Conservation (phyloP, 2,797 vertebrate genomes). For the Myotis daubentonii region DNA sequence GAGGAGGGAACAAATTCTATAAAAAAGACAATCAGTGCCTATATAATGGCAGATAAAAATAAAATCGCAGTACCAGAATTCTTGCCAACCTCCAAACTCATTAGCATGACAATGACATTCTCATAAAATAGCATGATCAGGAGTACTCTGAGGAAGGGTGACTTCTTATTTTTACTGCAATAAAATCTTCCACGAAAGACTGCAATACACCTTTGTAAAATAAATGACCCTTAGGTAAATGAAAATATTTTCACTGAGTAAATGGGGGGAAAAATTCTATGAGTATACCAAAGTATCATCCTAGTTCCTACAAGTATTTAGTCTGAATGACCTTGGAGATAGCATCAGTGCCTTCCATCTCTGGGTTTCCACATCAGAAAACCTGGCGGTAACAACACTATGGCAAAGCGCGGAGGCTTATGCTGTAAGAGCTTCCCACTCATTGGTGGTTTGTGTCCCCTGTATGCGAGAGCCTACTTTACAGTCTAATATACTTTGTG, state of each 20-base stretch:
- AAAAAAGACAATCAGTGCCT: not conserved
- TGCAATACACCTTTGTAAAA: not conserved
- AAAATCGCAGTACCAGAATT: not conserved
- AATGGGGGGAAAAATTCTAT: not conserved
- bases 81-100: constrained; percentile 27
- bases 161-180: not conserved
- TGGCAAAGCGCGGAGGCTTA: not conserved
- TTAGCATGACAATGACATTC: not conserved
- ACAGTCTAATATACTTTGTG: not conserved
- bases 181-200: not conserved
- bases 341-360: not conserved
- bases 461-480: not conserved
- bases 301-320: not conserved
- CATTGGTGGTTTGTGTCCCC: not conserved
- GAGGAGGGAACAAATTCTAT: not conserved
- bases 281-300: not conserved
- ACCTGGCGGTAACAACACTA: not conserved
- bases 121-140: constrained; percentile 5
- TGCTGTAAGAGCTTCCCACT: too few relatives aligned
- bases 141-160: not conserved
- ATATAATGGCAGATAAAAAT: constrained; percentile 22
- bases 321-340: not conserved
- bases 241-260: not conserved
- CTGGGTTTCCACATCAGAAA: not conserved
- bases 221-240: not conserved